These are phyloP conservation scores for Leucosticte australis DNA, from an alignment of 2,113 vertebrate genomes.

Conservation along the genomic window DNA sequence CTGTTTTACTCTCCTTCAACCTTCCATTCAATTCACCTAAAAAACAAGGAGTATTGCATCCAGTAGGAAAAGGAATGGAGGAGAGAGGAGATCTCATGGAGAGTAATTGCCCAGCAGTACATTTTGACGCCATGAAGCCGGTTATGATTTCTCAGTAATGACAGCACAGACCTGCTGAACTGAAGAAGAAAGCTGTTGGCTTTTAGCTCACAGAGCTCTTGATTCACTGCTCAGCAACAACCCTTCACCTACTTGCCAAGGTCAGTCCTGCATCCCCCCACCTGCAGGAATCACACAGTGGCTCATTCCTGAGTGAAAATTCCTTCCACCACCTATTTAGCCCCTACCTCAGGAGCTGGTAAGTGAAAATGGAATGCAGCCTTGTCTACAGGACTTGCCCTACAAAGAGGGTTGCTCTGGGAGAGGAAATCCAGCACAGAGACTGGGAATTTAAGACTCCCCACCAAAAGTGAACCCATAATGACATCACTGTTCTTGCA, in stretches of 20 bases:
- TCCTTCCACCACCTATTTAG: background rate
- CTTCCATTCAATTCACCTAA: background rate
- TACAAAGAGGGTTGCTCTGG: background rate
- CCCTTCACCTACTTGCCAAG: background rate
- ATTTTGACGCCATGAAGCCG: background rate
- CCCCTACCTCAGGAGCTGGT: background rate
- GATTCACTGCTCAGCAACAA: background rate
- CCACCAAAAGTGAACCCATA: background rate
- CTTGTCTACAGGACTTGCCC: background rate
- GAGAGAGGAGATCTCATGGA: background rate
- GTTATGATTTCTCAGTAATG: rapidly evolving
- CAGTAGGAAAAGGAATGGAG: background rate
- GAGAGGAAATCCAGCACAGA: background rate
- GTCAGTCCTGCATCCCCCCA: background rate
- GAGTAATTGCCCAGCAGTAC: background rate
- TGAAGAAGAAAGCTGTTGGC: background rate
- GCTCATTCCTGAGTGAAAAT: background rate
- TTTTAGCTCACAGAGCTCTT: background rate
- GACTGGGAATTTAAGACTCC: background rate
- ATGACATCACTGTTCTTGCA: background rate
- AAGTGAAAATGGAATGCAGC: background rate
- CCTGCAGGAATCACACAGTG: background rate
- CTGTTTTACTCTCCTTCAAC: background rate
- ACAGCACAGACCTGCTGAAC: background rate
- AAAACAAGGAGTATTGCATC: background rate